Base-by-base conservation (phyloP, 2,113 vertebrate species). In the Atrichornis clamosus region DNA sequence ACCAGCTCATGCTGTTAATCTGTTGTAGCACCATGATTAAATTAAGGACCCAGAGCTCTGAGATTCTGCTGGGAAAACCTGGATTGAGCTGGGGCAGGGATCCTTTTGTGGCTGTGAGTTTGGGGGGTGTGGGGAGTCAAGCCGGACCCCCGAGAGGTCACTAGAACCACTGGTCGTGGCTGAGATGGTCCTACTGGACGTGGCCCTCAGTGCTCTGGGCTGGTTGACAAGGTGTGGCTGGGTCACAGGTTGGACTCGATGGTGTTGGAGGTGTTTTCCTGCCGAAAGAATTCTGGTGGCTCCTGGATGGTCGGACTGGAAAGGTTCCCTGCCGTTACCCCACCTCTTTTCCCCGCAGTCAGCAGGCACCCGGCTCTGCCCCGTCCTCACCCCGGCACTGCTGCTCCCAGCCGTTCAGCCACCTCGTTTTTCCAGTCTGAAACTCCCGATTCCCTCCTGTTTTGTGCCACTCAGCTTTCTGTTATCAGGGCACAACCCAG, bases 381-480 rank as follows among this genome's bases (percentile, higher is more conserved):
- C 13, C 0, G 0, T 26, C 2, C 18, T 47, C n/a, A 23, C n/a
- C 7, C 7, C 1, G 0, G 64, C 23, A 20, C 5, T 81, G 15
- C 67, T 60, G 41, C 21, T 89, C 42, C 60, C 64, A 59, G 35
- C 65, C 55, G 4, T 67, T 87, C 59, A 70, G 1, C 12, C 44
- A 3, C 18, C 82, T 82, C 1, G 11, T 67, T 92, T 68, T 95
- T 90, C 93, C 70, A 35, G 56, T 68, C 56, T 21, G 24, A 12
- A 55, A 21, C 7, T 23, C 62, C 62, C 7, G 33, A 18, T 82
- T 55, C 33, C 24, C 24, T 76, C 44, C 41, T 15, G 5, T 44
- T 41, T 53, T 7, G 8, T 5, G 30, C 41, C 44, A 37, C 49
- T 64, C 63, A 80, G 52, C 41, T 85, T 47, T 59, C 32, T 44